A percentile compares a stretch with the other conserved stretches of the same genome.
These are phyloP conservation scores for Neodiprion lecontei DNA, from an alignment of 1,140 invertebrate species.

Conservation along the genomic window DNA sequence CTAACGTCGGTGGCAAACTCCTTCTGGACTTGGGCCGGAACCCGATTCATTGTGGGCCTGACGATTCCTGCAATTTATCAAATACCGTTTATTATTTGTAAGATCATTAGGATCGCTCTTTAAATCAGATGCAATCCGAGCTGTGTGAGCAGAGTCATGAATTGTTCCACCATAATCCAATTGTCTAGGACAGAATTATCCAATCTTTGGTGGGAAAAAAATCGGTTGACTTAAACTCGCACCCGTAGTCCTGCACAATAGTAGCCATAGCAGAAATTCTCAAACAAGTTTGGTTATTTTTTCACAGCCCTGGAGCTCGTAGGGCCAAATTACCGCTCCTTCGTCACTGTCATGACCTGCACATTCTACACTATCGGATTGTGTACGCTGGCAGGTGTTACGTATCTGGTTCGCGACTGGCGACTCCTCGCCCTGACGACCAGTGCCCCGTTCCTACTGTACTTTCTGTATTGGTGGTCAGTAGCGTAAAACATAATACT, in stretches of 20 bases:
- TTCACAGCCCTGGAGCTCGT: conserved; percentile 85
- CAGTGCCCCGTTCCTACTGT: conserved; percentile 82
- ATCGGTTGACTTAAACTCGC: not conserved
- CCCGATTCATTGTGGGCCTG: conserved; percentile 80
- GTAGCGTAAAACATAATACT: conserved; percentile 22
- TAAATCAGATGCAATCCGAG: conserved; percentile 15
- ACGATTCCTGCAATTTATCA: conserved; percentile 94
- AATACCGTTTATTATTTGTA: conserved; percentile 94
- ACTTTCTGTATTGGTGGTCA: conserved; percentile 84
- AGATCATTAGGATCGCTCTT: conserved; percentile 50
- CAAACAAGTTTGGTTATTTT: conserved; percentile 22
- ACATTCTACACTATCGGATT: conserved; percentile 87
- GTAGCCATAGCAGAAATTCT: no score
- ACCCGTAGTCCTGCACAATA: no score
- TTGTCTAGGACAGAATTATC: not conserved
- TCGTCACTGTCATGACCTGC: conserved; percentile 89
- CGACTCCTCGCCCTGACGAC: conserved; percentile 77
- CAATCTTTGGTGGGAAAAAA: not conserved
- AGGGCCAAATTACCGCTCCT: conserved; percentile 88
- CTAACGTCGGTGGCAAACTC: conserved; percentile 76
- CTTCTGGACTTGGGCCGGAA: conserved; percentile 83
- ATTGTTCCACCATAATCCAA: not conserved
- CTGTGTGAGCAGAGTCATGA: not conserved
- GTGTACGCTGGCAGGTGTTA: conserved; percentile 80
- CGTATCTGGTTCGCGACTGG: conserved; percentile 86